Base-by-base conservation (phyloP, 37 sponge, comb jelly and placozoan genomes). In the Axinella damicornis region DNA sequence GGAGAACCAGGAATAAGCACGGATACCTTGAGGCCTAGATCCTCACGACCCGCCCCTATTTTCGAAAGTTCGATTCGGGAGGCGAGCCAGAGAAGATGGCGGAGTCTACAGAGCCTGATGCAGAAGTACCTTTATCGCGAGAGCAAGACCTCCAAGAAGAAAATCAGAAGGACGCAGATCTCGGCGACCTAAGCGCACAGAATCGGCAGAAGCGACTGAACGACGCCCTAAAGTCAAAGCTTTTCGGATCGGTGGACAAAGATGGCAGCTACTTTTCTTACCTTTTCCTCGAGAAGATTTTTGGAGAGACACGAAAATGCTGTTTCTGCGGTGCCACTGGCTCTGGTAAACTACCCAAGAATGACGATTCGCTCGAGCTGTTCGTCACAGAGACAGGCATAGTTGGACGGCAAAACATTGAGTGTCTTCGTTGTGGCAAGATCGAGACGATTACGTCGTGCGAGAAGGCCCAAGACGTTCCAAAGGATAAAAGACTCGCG, bases 281-380 rank as follows among this genome's bases (percentile, higher is more conserved):
- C 75, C 22, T 63, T 27, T 92, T 83, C 39, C 53, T 80, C 25
- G 76, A 84, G 13, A 84, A 72, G 53, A 83, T 92, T 22, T 92
- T 75, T 52, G 46, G 81, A n/a, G 79, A 74, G 53, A 54, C 37
- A 13, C 82, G 92, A 4, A 56, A 21, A 37, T 92, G 92, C 34
- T 6, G 16, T 1, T n/a, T 25, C 53, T 92, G 92, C 40, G 71
- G 89, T 2, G 65, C 55, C 6, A 21, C 27, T n/a, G 85, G 75
- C 2, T 20, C 80, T 36, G 81, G 72, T 2, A 58, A 53, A 22
- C 56, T 71, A 13, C 67, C 65, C 17, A 15, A 25, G 22, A 30
- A 27, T 4, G 53, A 76, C 11, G 61, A 73, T 13, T 52, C 82
- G 16, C 71, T 85, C 60, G 70, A 85, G 33, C 54, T 82, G 28